Evolutionary conservation across 2,113 vertebrate genomes (phyloP), one percentile per base, ranked within the genome.

Genomic region (Pagrus major): DNA sequence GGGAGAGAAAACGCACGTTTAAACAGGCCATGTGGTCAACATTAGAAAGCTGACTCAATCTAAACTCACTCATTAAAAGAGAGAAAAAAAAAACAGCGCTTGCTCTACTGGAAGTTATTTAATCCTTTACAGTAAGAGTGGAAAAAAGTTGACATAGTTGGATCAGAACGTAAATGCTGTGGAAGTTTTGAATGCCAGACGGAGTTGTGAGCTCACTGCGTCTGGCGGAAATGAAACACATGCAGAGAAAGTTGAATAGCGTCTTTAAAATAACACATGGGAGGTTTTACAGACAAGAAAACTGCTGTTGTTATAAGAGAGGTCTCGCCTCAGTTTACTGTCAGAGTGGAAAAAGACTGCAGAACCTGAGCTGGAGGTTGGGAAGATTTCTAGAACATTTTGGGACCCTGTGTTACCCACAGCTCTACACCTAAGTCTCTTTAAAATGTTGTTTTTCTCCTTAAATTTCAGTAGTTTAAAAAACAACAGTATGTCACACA

Each of bases 51-150:
- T 79, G 65, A 84, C 35, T 75, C 82, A 74, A 3, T 6, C 2
- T 21, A 6, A 42, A 42, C 12, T 41, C 47, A 14, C 15, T 51
- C 8, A 60, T 29, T 8, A 25, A 46, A 23, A 47, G 14, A 27
- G 29, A 7, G 4, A 51, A 51, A 52, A 51, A 51, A 20, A 44
- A 44, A 41, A 4, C 9, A 6, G 0, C 9, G 0, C 21, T 21
- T 14, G 6, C 29, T 15, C 41, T 9, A 29, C 25, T 54, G 49
- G 29, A 47, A 51, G 42, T 8, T 4, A 2, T 39, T 31, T 37
- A 10, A 46, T 39, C 6, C 23, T n/a, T 81, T 85, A 74, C 72
- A 73, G 81, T 76, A 77, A 81, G 60, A 31, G 44, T 37, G 76
- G 72, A 77, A 78, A 76, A 64, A 47, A 41, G 9, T 8, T 1